Base-by-base conservation (phyloP, 2,797 vertebrate genomes). In the Leptodactylus fallax region DNA sequence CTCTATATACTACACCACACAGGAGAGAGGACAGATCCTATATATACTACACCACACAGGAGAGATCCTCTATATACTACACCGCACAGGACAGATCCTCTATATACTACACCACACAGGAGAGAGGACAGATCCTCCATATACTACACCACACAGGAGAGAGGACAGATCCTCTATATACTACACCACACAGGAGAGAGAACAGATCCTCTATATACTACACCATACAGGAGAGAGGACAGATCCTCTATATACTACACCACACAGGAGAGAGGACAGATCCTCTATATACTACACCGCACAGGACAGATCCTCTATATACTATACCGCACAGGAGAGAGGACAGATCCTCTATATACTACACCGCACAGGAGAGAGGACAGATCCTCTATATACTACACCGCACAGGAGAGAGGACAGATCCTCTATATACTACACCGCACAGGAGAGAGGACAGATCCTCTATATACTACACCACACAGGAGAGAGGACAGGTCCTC, bases 91-190 rank as follows among this genome's bases (percentile, higher is more conserved):
- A 58, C 27, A 45, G 6, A 19, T 19, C 67, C 27, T 71, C 67
- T 71, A 71, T 71, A 71, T 71, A 71, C 27, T 71, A 45, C 67
- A 71, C 67, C 27, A 9, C 67, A 71, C 67, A 45, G 67, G 27
- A 71, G 27, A 19, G 1, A 45, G 67, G 27, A 71, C 67, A 19
- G 1, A 0, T 3, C 67, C 27, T 71, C 67, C 17, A 67, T 67
- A 71, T 67, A 71, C 27, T 71, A 45, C 67, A 71, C 67, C 27
- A 19, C 67, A 71, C 67, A 45, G 71, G 17, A 72, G 36, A 21
- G 1, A 45, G 71, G 17, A 72, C 71, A 21, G 1, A 1, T 1
- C 71, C 45, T 49, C 71, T 49, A 72, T 49, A 72, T 72, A 49
- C 71, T 49, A 49, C 36, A 72, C 36, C 69, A 19, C 69, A 19